Conservation (phyloP, 1,140 invertebrate genomes). For the Camponotus pennsylvanicus region DNA sequence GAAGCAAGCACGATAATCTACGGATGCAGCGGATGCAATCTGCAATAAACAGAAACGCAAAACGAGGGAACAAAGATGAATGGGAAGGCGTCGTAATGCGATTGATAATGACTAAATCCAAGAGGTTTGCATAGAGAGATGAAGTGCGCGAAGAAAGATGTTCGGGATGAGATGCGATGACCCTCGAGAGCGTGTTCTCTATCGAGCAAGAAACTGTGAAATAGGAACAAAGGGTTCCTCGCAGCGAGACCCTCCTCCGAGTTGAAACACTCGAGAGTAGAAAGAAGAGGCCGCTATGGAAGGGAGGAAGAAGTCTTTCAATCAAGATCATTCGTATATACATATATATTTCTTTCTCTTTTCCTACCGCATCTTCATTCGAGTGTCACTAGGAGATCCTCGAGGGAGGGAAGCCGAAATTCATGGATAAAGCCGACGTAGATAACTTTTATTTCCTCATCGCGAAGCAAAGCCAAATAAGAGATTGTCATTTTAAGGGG, state of each 20-base stretch:
- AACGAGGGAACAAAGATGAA: constrained; percentile 14
- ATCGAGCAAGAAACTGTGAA: constrained; percentile 79
- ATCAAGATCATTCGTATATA: constrained; percentile 28
- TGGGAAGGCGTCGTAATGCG: background rate
- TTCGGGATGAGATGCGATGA: constrained; percentile 73
- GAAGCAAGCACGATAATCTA: constrained; percentile 39
- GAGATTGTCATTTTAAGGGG: background rate
- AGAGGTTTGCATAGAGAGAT: constrained; percentile 19
- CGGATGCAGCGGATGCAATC: constrained; percentile 7
- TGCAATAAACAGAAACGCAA: constrained; percentile 37
- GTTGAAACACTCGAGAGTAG: constrained; percentile 70
- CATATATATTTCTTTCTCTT: constrained; percentile 45
- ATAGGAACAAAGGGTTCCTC: constrained; percentile 77
- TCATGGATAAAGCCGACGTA: background rate
- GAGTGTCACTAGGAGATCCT: constrained; percentile 38
- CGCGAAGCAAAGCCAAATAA: background rate
- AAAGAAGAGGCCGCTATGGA: constrained; percentile 9
- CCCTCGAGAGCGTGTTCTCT: constrained; percentile 75
- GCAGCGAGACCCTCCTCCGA: constrained; percentile 71
- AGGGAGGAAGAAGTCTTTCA: constrained; percentile 1
- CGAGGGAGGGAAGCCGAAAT: background rate
- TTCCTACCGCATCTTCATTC: background rate
- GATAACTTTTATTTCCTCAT: constrained; percentile 23
- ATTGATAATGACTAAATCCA: constrained; percentile 7
- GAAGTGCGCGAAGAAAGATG: constrained; percentile 58